phyloP scores from a whole-genome alignment of 2,888 invertebrate species.

The Heliconius aoede region DNA sequence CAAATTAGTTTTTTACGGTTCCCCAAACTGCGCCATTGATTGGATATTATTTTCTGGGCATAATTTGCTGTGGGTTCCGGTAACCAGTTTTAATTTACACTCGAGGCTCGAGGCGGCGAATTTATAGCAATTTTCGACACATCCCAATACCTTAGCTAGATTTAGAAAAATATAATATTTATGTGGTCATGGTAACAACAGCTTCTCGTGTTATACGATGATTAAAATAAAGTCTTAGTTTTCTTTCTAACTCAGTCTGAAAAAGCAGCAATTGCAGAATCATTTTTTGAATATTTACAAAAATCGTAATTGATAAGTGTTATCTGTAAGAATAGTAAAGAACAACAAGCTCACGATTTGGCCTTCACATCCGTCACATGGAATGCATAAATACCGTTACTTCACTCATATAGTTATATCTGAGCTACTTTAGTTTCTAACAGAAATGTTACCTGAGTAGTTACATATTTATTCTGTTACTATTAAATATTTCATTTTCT shows the following conservation, averaged over 20 bases:
- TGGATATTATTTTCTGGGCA: not conserved
- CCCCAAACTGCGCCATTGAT: constrained; percentile 15
- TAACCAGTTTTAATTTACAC: constrained; percentile 3
- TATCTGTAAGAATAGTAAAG: constrained; percentile 18
- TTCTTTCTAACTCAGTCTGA: not conserved
- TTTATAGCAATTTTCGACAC: constrained; percentile 3
- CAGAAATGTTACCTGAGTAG: not conserved
- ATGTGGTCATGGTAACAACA: not conserved
- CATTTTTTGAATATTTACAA: not conserved
- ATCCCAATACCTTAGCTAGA: not conserved
- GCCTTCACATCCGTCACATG: constrained; percentile 54
- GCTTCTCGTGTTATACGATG: not conserved
- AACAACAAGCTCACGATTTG: constrained; percentile 36
- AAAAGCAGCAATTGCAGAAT: not conserved
- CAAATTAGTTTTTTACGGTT: constrained; percentile 12
- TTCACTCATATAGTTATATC: constrained; percentile 49
- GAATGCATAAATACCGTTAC: constrained; percentile 62
- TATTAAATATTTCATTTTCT: no score
- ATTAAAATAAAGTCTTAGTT: not conserved
- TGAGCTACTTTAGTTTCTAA: constrained; percentile 59
- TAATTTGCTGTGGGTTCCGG: not conserved
- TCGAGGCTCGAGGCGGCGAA: not conserved
- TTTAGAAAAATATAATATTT: not conserved
- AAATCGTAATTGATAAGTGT: not conserved
- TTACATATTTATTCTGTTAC: no score